phyloP scores from a whole-genome alignment of 1,140 invertebrate genomes.

The Drosophila baimaii region DNA sequence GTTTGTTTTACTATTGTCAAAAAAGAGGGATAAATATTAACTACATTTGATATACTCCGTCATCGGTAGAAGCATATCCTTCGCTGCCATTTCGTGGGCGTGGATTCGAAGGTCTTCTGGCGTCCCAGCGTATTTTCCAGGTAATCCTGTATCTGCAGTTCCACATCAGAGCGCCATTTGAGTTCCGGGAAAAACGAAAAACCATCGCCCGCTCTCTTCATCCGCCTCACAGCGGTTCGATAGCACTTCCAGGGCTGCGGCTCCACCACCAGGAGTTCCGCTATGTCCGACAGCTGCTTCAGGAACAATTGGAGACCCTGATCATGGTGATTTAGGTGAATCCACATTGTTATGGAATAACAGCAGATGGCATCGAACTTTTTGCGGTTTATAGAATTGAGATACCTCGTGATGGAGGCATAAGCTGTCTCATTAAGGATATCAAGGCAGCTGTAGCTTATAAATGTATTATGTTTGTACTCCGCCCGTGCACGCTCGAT shows the following conservation, averaged over 20 bases:
- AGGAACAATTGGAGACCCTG: conserved; percentile 87
- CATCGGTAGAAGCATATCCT: conserved; percentile 85
- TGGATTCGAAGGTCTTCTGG: conserved; percentile 86
- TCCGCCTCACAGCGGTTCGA: conserved; percentile 88
- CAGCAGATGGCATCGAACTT: conserved; percentile 90
- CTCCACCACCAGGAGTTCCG: conserved; percentile 89
- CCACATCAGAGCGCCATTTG: conserved; percentile 87
- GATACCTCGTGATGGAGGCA: conserved; percentile 84
- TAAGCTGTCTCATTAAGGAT: conserved; percentile 86
- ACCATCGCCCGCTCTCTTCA: conserved; percentile 86
- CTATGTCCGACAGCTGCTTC: conserved; percentile 85
- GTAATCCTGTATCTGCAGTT: conserved; percentile 86
- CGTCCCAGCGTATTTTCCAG: conserved; percentile 85
- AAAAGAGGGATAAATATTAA: not conserved
- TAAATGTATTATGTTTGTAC: conserved; percentile 82
- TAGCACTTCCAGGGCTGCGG: conserved; percentile 94
- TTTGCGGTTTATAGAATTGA: conserved; percentile 80
- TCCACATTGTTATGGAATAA: conserved; percentile 95
- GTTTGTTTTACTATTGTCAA: conserved; percentile 2
- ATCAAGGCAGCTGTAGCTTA: conserved; percentile 87
- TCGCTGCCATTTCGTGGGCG: conserved; percentile 88
- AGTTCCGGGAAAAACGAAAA: conserved; percentile 87
- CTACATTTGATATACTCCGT: not conserved
- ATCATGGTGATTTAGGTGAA: conserved; percentile 93
- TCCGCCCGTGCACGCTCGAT: conserved; percentile 88